Conservation (phyloP, 2,113 vertebrate genomes). For the Podarcis cretensis region DNA sequence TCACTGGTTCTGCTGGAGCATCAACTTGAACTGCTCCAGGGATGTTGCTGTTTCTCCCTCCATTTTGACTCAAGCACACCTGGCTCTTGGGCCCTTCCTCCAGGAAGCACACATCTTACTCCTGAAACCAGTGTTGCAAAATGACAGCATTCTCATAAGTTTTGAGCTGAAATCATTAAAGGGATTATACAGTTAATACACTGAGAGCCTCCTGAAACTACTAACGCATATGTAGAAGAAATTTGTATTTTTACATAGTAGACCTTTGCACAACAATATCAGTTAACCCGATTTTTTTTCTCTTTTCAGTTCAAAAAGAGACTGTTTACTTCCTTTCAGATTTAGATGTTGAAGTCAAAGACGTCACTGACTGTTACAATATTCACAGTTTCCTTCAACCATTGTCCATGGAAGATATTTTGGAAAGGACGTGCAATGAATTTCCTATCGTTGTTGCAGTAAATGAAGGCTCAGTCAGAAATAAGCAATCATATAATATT, state of each 20-base stretch:
- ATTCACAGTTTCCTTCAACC: slow-evolving; percentile 79
- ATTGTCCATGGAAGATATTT: slow-evolving; percentile 79
- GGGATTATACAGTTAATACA: neutral
- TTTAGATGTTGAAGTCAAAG: slow-evolving; percentile 87
- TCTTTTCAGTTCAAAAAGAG: slow-evolving; percentile 78
- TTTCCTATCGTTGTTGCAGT: slow-evolving; percentile 84
- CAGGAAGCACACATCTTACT: no score
- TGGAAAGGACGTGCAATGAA: slow-evolving; percentile 76
- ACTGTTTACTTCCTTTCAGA: slow-evolving; percentile 81
- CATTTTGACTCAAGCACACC: no score
- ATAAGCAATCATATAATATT: slow-evolving; percentile 55
- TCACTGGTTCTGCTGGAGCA: no score
- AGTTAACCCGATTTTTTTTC: neutral
- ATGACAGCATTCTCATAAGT: no score
- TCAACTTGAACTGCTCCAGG: no score
- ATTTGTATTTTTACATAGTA: neutral
- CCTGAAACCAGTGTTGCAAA: no score
- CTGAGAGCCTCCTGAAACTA: no score
- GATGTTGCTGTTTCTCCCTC: no score
- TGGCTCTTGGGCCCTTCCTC: no score
- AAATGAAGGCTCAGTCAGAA: slow-evolving; percentile 72
- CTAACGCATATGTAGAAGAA: neutral
- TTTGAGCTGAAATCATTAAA: neutral
- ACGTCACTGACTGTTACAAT: slow-evolving; percentile 81
- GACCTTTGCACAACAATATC: neutral